Evolutionary conservation across 2,113 vertebrate species (phyloP).

Genomic region (Nyctereutes procyonoides): DNA sequence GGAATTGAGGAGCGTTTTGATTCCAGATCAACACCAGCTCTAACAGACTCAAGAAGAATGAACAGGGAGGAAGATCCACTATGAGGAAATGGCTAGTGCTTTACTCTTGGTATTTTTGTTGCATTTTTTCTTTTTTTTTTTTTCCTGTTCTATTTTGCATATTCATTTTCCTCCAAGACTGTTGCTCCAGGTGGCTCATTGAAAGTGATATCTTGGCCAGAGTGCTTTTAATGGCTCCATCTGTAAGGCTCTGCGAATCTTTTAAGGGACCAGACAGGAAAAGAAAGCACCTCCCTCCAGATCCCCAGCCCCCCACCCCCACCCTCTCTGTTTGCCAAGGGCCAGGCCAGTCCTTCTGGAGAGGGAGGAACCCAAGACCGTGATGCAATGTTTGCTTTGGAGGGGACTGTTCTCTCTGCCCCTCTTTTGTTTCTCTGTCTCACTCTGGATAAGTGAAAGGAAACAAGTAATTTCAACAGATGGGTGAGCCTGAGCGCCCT

Average conservation of each 20-base stretch:
- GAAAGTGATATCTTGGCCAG: slow-evolving; percentile 43
- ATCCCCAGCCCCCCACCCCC: not conserved
- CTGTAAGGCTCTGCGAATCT: not conserved
- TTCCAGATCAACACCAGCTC: fast-evolving
- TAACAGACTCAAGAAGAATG: not conserved
- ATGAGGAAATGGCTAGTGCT: not conserved
- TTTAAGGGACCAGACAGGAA: not conserved
- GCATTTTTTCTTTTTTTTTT: not conserved
- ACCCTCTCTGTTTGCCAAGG: not conserved
- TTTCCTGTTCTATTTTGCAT: not conserved
- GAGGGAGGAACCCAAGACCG: not conserved
- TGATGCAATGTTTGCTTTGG: not conserved
- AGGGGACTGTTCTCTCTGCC: too few relatives aligned
- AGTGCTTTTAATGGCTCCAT: slow-evolving; percentile 13
- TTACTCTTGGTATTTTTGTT: not conserved
- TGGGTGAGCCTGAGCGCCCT: slow-evolving; percentile 28
- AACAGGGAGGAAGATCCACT: not conserved
- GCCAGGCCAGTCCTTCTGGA: not conserved
- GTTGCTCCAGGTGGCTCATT: not conserved
- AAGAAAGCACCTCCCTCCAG: not conserved
- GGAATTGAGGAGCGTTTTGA: not conserved
- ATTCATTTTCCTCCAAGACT: not conserved
- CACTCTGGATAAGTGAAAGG: not conserved
- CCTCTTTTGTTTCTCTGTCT: not conserved
- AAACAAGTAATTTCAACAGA: not conserved